These are phyloP conservation scores for Esperia sulphurella DNA, from an alignment of 2,888 invertebrate genomes.

Conservation along the genomic window DNA sequence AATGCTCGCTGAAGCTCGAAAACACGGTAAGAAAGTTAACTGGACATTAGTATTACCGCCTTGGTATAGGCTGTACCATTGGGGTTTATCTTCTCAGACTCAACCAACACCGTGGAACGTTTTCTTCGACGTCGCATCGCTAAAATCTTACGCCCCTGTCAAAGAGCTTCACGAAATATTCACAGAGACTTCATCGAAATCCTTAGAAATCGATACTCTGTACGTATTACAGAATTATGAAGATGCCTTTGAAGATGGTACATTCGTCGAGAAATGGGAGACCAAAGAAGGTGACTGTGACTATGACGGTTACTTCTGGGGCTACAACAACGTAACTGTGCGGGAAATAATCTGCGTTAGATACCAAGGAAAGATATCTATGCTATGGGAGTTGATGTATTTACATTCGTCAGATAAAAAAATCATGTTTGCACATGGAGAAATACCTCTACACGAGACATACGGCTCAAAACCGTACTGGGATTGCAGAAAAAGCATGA, in stretches of 20 bases:
- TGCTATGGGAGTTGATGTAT: conserved; percentile 80
- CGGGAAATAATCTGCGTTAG: conserved; percentile 86
- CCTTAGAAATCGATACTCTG: conserved; percentile 83
- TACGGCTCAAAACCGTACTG: conserved; percentile 92
- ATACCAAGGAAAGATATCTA: conserved; percentile 88
- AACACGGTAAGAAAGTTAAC: conserved; percentile 60
- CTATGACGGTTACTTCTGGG: conserved; percentile 81
- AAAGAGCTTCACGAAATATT: conserved; percentile 92
- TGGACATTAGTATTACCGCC: conserved; percentile 92
- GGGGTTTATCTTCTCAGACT: conserved; percentile 82
- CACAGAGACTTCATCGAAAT: conserved; percentile 22
- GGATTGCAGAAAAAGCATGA: conserved; percentile 93
- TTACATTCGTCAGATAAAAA: conserved; percentile 59
- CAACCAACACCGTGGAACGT: conserved; percentile 86
- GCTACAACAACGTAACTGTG: conserved; percentile 84
- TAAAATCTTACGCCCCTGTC: conserved; percentile 89
- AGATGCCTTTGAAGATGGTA: conserved; percentile 89
- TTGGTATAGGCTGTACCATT: conserved; percentile 94
- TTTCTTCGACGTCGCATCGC: conserved; percentile 91
- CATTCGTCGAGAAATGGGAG: conserved; percentile 91
- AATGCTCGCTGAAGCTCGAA: conserved; percentile 84
- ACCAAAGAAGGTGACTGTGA: conserved; percentile 64
- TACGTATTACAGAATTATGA: conserved; percentile 92
- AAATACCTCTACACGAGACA: conserved; percentile 91
- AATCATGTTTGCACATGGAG: conserved; percentile 88